Evolutionary conservation across 2,113 vertebrate species (phyloP).

Genomic region (Chitala chitala): DNA sequence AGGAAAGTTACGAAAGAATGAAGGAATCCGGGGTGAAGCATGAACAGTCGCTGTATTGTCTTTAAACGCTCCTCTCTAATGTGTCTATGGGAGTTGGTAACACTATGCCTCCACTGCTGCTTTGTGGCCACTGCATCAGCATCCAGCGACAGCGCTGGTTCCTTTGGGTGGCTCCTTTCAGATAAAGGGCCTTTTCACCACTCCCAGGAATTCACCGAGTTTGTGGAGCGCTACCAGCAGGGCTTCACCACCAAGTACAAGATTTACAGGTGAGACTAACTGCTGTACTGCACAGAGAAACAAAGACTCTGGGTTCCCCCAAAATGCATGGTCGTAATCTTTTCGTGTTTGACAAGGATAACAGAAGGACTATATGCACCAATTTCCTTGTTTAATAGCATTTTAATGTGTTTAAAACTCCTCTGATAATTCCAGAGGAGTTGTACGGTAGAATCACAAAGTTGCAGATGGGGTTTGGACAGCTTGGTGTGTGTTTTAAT

Average conservation of each 20-base stretch:
- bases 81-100: constrained; percentile 95
- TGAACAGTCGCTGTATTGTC: constrained; percentile 89
- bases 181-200: constrained; percentile 75
- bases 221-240: constrained; percentile 70
- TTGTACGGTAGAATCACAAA: too few species aligned
- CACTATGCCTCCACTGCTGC: constrained; percentile 90
- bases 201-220: constrained; percentile 71
- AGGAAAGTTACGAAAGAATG: constrained; percentile 76
- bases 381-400: too few species aligned
- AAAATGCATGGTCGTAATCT: background rate
- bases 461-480: too few species aligned
- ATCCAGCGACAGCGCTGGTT: constrained; percentile 67
- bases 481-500: too few species aligned
- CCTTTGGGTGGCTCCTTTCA: constrained; percentile 70
- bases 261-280: constrained; percentile 73
- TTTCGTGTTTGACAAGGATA: background rate
- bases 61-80: constrained; percentile 91
- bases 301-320: background rate
- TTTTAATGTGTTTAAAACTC: too few species aligned
- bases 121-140: constrained; percentile 73
- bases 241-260: constrained; percentile 76
- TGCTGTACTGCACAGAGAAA: background rate
- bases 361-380: background rate
- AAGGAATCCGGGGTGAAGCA: constrained; percentile 87
- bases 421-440: too few species aligned